Conservation (phyloP, 2,113 vertebrate species). For the Suricata suricatta region DNA sequence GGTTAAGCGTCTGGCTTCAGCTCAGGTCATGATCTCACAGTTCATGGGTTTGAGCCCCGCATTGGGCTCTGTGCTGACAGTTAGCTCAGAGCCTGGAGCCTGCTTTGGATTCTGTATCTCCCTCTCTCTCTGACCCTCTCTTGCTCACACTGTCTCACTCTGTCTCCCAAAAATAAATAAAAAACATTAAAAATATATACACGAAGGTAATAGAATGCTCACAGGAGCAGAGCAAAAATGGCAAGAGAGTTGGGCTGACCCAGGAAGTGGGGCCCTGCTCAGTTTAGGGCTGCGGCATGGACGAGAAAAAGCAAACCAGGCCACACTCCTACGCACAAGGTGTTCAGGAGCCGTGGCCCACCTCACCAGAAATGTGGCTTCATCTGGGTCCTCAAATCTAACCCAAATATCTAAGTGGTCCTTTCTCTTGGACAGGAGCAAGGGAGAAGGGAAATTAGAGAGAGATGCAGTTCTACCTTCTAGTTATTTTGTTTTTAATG, state of each 20-base stretch:
- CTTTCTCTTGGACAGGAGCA: background rate
- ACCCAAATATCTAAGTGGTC: background rate
- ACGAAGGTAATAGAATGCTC: background rate
- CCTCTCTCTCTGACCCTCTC: no score
- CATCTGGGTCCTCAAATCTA: background rate
- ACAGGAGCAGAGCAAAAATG: background rate
- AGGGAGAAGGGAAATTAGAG: background rate
- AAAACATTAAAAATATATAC: no score
- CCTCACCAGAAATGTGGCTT: no score
- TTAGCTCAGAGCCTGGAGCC: no score
- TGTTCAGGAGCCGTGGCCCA: background rate
- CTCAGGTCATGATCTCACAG: no score
- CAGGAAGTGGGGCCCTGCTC: background rate
- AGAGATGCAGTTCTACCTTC: background rate
- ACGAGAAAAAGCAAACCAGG: background rate
- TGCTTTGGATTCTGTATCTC: no score
- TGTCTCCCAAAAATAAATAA: no score
- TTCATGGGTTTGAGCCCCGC: no score
- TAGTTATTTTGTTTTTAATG: background rate
- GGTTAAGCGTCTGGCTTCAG: no score
- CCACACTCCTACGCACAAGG: fast-evolving
- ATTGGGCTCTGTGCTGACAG: no score
- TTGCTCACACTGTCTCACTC: no score
- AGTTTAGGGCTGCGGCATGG: no score
- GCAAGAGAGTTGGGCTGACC: background rate